Base-by-base conservation (phyloP, 2,113 vertebrate species). In the Ceyx cyanopectus region DNA sequence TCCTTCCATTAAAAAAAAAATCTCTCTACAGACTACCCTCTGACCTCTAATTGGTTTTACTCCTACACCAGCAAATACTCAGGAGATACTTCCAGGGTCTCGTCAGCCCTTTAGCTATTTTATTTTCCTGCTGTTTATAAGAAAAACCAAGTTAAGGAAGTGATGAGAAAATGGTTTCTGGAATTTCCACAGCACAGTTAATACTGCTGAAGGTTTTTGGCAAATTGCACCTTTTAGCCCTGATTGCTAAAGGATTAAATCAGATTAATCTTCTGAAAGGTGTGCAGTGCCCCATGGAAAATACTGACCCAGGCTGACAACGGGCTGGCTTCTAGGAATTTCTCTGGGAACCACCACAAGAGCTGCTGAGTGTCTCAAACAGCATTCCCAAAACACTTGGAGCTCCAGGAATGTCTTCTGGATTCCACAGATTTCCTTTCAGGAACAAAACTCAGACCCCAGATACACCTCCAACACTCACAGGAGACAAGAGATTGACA, bases 381-480 rank as follows among this genome's bases (percentile, higher is more conserved):
- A 76, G 21, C 18, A 57, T 41, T 67, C 76, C 53, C 24, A 72
- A 60, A 53, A 51, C 9, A 22, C 29, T 40, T 51, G 40, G 26
- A 81, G 65, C 74, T 81, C 54, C 81, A 65, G 68, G 73, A 94
- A 87, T 11, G 24, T 60, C 79, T 85, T 14, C 89, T 69, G 75
- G 51, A 66, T 85, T 87, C 75, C 81, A 72, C 77, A 83, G 17
- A 51, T 77, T 77, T 92, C 86, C 86, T 89, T 81, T 65, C 22
- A 51, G 50, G 63, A 87, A 32, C 20, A 63, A 57, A 56, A 61
- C 23, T 61, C 63, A 76, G 50, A 34, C 20, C 43, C 32, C 48
- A 76, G 79, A 40, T 24, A 17, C 50, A 51, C 73, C 81, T 82
- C 87, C 88, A 61, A 54, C 30, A 20, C 41, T 65, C 34, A 0